phyloP scores from a whole-genome alignment of 2,797 vertebrate species.

The Enteromius viviparus region DNA sequence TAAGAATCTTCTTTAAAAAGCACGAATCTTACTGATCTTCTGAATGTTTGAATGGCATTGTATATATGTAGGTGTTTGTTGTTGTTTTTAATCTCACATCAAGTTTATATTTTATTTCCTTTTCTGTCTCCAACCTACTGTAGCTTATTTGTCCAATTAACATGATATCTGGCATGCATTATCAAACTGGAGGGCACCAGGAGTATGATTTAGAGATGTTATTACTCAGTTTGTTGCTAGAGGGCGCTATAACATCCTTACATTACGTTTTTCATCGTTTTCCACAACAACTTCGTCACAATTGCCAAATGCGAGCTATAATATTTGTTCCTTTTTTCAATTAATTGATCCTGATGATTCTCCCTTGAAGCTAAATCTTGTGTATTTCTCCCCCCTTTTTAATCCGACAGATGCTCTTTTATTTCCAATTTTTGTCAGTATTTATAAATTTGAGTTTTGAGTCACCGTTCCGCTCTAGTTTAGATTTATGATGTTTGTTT shows the following conservation, averaged over 20 bases:
- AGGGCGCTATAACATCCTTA: not conserved
- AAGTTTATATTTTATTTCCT: not conserved
- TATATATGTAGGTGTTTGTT: not conserved
- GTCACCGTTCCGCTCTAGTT: not conserved
- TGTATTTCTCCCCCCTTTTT: not conserved
- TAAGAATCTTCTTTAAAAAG: not conserved
- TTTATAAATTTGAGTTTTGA: constrained; percentile 5
- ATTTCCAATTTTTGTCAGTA: constrained; percentile 7
- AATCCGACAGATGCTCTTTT: not conserved
- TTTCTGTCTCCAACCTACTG: not conserved
- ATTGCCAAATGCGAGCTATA: not conserved
- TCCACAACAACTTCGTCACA: not conserved
- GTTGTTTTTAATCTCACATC: not conserved
- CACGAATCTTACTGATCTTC: not conserved
- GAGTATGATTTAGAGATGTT: not conserved
- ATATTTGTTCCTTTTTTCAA: not conserved
- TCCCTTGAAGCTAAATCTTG: not conserved
- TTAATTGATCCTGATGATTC: not conserved
- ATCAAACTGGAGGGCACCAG: not conserved
- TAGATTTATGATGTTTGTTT: constrained; percentile 11
- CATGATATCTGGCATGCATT: not conserved
- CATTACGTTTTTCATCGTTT: not conserved
- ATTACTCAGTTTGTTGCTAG: not conserved
- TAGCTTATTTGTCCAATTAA: not conserved
- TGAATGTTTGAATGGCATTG: not conserved